Percentiles rank a stretch among this genome's conserved stretches.
Conservation (phyloP, 2,797 vertebrate species). For the Limosa lapponica region DNA sequence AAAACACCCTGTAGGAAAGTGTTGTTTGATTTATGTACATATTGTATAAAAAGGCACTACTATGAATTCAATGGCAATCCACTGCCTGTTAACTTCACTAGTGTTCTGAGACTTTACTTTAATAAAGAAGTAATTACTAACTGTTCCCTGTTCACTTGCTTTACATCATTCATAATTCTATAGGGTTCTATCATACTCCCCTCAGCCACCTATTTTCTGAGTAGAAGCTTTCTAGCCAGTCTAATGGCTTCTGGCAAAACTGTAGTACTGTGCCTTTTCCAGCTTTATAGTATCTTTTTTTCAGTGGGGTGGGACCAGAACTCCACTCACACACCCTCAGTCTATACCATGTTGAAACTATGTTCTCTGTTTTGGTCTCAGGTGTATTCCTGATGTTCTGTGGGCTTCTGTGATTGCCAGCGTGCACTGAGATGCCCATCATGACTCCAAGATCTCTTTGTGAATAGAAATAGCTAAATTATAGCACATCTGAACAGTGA, state of each 20-base stretch:
- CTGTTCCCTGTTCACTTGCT: background rate
- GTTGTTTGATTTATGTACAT: background rate
- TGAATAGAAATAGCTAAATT: background rate
- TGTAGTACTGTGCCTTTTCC: background rate
- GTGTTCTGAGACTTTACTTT: background rate
- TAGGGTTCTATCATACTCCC: background rate
- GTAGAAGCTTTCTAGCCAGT: background rate
- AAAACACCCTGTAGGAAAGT: background rate
- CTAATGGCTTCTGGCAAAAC: background rate
- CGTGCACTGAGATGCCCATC: background rate
- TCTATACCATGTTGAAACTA: background rate
- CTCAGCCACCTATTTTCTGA: background rate
- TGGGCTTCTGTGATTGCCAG: background rate
- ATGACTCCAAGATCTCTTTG: background rate
- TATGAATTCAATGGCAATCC: background rate
- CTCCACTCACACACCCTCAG: rapidly evolving
- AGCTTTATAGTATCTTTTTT: background rate
- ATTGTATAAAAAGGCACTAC: background rate
- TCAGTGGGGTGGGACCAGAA: background rate
- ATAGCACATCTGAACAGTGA: background rate
- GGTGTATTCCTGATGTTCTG: background rate
- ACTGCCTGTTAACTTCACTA: background rate
- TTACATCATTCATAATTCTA: background rate
- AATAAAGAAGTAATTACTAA: background rate
- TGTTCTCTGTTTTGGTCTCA: background rate